Base-by-base conservation (phyloP, 2,113 vertebrate species). In the Atractosteus spatula region DNA sequence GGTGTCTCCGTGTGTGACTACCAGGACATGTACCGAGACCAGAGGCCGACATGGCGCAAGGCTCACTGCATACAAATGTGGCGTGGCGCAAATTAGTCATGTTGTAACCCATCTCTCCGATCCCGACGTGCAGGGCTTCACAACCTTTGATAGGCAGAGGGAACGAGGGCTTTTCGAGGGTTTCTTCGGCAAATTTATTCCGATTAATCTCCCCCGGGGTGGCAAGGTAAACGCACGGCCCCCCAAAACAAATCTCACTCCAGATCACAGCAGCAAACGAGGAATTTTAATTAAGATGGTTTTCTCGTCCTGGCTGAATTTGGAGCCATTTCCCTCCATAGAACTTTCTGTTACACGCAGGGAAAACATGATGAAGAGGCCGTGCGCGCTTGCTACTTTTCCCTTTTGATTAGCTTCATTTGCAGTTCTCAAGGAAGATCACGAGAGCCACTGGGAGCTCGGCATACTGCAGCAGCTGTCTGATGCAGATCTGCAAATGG, bases 241-340 rank as follows among this genome's bases (percentile, higher is more conserved):
- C 81, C 79, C 69, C 29, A 2, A 66, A 78, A 68, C 84, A 73
- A 81, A 88, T 88, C 85, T 84, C 78, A 73, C 76, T 79, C 78
- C 82, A 77, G 85, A 89, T 89, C 79, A 82, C 78, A 77, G 70
- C 82, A 81, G 77, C 80, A 89, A 91, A 92, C 89, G 81, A 87
- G 82, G 80, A 86, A 81, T 85, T 86, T 87, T 29, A 29, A 89
- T 89, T 90, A 87, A 89, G 82, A 87, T 77, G 78, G 83, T 68
- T 87, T 87, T 87, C 89, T 89, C 85, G 78, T 80, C 57, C 77
- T 72, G 80, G 71, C 78, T 79, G 84, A 87, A 11, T 12, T 2
- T 59, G 56, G 56, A 59, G 56, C 7, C 56, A 59, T 12, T 59
- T 59, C n/a, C 56, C 13, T 59, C 56, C 56, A 13, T 51, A n/a